Evolutionary conservation across 2,888 invertebrate species (phyloP), one percentile per base, ranked within the genome.

Genomic region (Phaonia tiefii): DNA sequence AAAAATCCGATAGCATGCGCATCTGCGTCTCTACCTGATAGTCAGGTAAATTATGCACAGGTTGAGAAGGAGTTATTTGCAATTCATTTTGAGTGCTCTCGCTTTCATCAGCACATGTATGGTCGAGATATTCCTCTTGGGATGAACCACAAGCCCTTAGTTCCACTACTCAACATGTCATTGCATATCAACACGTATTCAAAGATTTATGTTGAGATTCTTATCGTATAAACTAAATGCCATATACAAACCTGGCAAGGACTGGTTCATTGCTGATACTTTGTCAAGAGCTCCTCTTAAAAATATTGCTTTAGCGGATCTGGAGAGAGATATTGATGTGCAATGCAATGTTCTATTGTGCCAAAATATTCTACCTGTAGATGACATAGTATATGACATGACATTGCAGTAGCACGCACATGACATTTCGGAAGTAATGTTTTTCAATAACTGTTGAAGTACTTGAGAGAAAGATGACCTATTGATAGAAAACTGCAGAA

Each of bases 51-150:
- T 13, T 73, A 82, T 71, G 79, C 83, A 5, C 80, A 81, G 69
- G 83, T 83, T 56, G 80, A 84, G 60, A 84, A 84, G 56, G 82
- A 83, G 56, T 63, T 84, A 8, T 79, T 83, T 66, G 79, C 84
- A 13, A 79, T 84, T 58, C 42, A 80, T 1, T 83, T 79, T 54
- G 83, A 80, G 0, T 83, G 83, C 49, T 58, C 31, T 75, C n/a
- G n/a, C n/a, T 76, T 10, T 84, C 37, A 60, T 60, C 60, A 60
- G 11, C 37, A 81, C n/a, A 42, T 78, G 8, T 75, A 76, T 69
- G 84, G 83, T 4, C 37, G 25, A 42, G 72, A n/a, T n/a, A n/a
- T n/a, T n/a, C n/a, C n/a, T n/a, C n/a, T n/a, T n/a, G n/a, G n/a
- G n/a, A 80, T 37, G n/a, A n/a, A n/a, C n/a, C n/a, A n/a, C n/a